Percentiles rank a stretch among this genome's conserved stretches.
These are phyloP conservation scores for Lymantria dispar DNA, from an alignment of 2,888 invertebrate species.

Conservation along the genomic window DNA sequence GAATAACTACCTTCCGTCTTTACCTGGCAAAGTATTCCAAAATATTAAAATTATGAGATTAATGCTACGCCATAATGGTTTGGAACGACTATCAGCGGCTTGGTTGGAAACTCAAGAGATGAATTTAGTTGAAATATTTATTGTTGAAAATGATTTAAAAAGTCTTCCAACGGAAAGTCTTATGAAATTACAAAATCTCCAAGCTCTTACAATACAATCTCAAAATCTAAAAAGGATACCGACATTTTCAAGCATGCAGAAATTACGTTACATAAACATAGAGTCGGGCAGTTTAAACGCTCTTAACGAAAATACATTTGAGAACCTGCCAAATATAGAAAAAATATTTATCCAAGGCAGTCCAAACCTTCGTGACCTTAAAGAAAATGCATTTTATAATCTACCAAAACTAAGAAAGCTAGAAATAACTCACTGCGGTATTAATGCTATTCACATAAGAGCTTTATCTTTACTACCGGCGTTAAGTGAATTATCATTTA, in stretches of 20 bases:
- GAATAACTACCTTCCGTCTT: constrained; percentile 91
- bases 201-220: constrained; percentile 92
- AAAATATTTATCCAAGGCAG: constrained; percentile 89
- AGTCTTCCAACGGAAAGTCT: constrained; percentile 91
- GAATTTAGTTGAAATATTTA: constrained; percentile 90
- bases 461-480: constrained; percentile 88
- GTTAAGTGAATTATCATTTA: constrained; percentile 86
- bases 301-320: constrained; percentile 86
- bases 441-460: constrained; percentile 90
- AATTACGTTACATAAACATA: constrained; percentile 88
- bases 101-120: constrained; percentile 91
- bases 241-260: constrained; percentile 86
- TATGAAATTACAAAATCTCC: constrained; percentile 87
- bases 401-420: constrained; percentile 86
- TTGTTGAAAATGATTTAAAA: constrained; percentile 91
- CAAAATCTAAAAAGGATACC: constrained; percentile 89
- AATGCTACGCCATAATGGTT: constrained; percentile 91
- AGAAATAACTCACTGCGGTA: constrained; percentile 89
- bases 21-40: constrained; percentile 92
- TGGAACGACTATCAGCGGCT: constrained; percentile 90
- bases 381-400: constrained; percentile 88
- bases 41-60: constrained; percentile 88
- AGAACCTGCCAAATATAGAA: constrained; percentile 87
- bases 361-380: constrained; percentile 84
- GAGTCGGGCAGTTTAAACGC: constrained; percentile 86